phyloP scores from a whole-genome alignment of 2,888 invertebrate genomes.

The Gnatocerus cornutus region DNA sequence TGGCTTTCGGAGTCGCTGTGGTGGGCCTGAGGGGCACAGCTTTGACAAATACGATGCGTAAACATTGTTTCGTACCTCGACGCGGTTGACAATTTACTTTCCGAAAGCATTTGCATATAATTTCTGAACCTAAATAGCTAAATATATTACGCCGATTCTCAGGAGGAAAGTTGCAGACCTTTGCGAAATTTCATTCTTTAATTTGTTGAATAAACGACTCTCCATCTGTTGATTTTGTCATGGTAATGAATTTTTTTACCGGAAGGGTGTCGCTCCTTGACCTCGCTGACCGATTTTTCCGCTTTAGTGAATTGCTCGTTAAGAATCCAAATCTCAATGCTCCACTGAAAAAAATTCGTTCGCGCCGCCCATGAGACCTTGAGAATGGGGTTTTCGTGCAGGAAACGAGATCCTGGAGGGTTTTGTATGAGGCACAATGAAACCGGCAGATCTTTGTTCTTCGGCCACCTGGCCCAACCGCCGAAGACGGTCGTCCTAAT shows the following conservation, averaged over 20 bases:
- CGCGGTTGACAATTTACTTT: slow-evolving; percentile 42
- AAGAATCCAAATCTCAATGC: slow-evolving; percentile 24
- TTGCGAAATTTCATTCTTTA: no score
- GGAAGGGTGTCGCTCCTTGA: slow-evolving; percentile 22
- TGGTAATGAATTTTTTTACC: slow-evolving; percentile 11
- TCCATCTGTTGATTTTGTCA: not conserved
- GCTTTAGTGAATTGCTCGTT: slow-evolving; percentile 31
- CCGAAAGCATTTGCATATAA: slow-evolving; percentile 40
- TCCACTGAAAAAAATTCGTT: slow-evolving; percentile 26
- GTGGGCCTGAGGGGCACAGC: slow-evolving; percentile 22
- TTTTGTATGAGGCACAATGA: slow-evolving; percentile 59
- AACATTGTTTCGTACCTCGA: slow-evolving; percentile 39
- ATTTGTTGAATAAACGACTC: not conserved
- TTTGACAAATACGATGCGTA: slow-evolving; percentile 44
- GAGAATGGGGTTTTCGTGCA: slow-evolving; percentile 49
- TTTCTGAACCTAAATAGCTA: slow-evolving; percentile 9
- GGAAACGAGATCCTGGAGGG: slow-evolving; percentile 49
- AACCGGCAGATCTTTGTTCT: slow-evolving; percentile 62
- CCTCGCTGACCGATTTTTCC: slow-evolving; percentile 33
- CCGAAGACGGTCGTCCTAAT: slow-evolving; percentile 48
- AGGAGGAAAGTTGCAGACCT: not conserved
- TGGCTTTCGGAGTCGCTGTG: slow-evolving; percentile 7
- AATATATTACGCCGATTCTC: not conserved
- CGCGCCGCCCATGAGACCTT: slow-evolving; percentile 45
- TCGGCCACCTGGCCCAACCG: slow-evolving; percentile 59